phyloP scores from a whole-genome alignment of 2,113 vertebrate species.

The Alces alces region DNA sequence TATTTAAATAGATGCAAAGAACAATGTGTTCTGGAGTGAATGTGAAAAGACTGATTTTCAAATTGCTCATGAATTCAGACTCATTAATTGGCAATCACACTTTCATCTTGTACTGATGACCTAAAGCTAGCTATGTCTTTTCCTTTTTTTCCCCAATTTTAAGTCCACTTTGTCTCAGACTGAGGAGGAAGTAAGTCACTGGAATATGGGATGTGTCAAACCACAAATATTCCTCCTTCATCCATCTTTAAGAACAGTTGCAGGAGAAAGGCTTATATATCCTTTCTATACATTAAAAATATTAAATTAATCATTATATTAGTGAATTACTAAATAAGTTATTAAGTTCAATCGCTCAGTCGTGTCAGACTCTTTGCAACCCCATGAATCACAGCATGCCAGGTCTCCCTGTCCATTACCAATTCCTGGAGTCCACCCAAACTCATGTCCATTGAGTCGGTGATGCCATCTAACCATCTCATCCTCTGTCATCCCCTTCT shows the following conservation, averaged over 20 bases:
- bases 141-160: not conserved
- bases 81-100: not conserved
- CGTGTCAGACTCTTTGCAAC: not conserved
- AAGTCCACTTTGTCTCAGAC: not conserved
- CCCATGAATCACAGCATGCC: rapidly evolving
- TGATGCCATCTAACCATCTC: not conserved
- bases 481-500: not conserved
- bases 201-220: not conserved
- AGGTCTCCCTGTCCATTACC: not conserved
- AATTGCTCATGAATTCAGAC: not conserved
- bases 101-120: not conserved
- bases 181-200: not conserved
- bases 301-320: not conserved
- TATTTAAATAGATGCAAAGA: not conserved
- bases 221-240: not conserved
- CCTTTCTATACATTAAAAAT: not conserved
- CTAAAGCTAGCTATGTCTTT: not conserved
- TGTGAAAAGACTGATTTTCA: not conserved
- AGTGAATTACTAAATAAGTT: not conserved
- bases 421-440: too few relatives aligned
- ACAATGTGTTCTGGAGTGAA: not conserved
- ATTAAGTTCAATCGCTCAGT: rapidly evolving
- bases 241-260: not conserved
- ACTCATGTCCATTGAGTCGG: too few relatives aligned
- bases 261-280: not conserved